These are phyloP conservation scores for Brachynemurus nebulosus DNA, from an alignment of 2,888 invertebrate species.

Conservation along the genomic window DNA sequence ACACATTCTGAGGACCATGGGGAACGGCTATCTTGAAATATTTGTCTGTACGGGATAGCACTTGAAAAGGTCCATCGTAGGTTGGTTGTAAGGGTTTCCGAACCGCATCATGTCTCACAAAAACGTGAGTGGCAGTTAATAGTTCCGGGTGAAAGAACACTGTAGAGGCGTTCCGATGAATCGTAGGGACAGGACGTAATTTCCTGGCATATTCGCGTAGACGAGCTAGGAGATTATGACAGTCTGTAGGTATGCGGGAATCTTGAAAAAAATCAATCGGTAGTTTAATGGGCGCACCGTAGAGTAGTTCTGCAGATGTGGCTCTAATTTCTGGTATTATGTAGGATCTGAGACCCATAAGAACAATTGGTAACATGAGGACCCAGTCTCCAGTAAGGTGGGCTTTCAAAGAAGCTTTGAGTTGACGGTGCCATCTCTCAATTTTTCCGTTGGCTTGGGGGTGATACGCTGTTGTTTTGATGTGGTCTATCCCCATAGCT, in stretches of 20 bases:
- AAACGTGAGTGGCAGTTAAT: background rate
- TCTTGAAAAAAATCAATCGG: constrained; percentile 17
- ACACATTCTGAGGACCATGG: background rate
- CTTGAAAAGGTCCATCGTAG: background rate
- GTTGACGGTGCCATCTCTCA: constrained; percentile 1
- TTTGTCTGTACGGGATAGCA: background rate
- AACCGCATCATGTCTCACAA: background rate
- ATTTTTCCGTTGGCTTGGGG: constrained; percentile 5
- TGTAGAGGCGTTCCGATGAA: no score
- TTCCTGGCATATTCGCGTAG: no score
- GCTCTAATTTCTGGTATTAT: constrained; percentile 13
- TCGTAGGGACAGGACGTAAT: no score
- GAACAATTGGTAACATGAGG: constrained; percentile 17
- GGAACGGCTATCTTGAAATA: background rate
- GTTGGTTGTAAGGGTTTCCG: background rate
- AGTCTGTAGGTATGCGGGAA: no score
- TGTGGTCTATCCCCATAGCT: background rate
- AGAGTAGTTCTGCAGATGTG: constrained; percentile 16
- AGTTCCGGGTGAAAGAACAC: background rate
- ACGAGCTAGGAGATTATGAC: no score
- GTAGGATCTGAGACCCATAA: constrained; percentile 19
- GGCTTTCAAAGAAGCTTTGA: constrained; percentile 1
- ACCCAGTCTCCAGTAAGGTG: constrained; percentile 14
- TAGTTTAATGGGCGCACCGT: constrained; percentile 14
- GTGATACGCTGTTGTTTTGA: constrained; percentile 9